phyloP scores from a whole-genome alignment of 1,140 invertebrate genomes.

The Sitobion miscanthi region DNA sequence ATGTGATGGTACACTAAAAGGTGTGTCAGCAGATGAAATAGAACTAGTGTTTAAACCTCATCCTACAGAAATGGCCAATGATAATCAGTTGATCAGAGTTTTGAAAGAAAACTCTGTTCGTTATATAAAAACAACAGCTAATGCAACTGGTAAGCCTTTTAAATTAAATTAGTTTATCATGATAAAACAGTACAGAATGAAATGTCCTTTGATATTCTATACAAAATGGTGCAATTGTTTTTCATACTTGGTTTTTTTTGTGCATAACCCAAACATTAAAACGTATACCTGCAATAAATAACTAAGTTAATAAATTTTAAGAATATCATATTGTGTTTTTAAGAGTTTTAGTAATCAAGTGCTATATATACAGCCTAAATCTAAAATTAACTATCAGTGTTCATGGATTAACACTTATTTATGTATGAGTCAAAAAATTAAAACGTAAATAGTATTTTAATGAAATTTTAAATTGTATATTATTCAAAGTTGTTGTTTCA shows the following conservation, averaged over 20 bases:
- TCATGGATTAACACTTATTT: neutral
- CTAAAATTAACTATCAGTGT: too few species aligned
- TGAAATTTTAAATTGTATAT: too few species aligned
- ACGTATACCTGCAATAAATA: too few species aligned
- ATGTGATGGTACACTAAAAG: conserved; percentile 30
- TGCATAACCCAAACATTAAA: too few species aligned
- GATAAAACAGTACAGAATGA: neutral
- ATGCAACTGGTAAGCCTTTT: conserved; percentile 77
- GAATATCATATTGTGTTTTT: too few species aligned
- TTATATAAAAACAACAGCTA: conserved; percentile 93
- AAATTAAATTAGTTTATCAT: conserved; percentile 13
- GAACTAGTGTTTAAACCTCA: conserved; percentile 96
- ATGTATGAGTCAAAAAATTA: neutral
- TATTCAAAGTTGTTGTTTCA: too few species aligned
- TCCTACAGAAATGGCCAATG: conserved; percentile 87
- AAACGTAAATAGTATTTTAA: neutral
- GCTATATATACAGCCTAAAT: too few species aligned
- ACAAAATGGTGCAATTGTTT: neutral
- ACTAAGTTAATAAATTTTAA: too few species aligned
- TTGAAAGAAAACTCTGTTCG: conserved; percentile 68
- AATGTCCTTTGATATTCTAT: neutral
- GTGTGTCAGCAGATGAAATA: conserved; percentile 70
- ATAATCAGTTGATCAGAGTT: conserved; percentile 65
- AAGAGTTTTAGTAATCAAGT: too few species aligned
- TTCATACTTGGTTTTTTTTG: neutral